Conservation (phyloP, 2,797 vertebrate genomes). For the Acipenser oxyrinchus region DNA sequence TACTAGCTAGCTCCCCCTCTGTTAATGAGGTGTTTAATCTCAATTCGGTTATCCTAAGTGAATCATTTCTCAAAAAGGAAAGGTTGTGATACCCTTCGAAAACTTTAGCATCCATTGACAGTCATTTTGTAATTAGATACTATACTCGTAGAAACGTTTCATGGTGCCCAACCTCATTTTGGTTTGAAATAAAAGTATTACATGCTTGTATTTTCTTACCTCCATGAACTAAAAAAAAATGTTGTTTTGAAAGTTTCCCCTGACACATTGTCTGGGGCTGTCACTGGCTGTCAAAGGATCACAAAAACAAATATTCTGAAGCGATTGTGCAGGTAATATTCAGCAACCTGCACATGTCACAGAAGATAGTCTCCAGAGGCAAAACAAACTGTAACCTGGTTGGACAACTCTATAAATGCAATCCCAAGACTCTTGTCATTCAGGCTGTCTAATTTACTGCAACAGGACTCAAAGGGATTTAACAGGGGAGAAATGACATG, state of each 20-base stretch:
- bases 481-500: slow-evolving; percentile 70
- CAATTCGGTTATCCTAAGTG: neutral
- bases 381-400: slow-evolving; percentile 57
- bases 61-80: no score
- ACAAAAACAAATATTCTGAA: slow-evolving; percentile 9
- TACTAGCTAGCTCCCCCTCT: neutral
- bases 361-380: slow-evolving; percentile 57
- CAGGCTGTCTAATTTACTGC: slow-evolving; percentile 77
- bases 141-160: no score
- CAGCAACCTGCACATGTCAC: slow-evolving; percentile 28
- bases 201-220: no score
- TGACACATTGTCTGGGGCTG: neutral
- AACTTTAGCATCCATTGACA: no score
- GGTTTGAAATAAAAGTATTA: no score
- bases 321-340: neutral
- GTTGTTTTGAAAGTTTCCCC: neutral
- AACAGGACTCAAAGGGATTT: slow-evolving; percentile 71
- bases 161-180: no score
- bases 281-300: neutral
- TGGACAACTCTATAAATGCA: slow-evolving; percentile 74
- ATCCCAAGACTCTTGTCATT: slow-evolving; percentile 82
- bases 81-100: no score
- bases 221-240: neutral
- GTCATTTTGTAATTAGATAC: no score
- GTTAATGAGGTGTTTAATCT: neutral